These are phyloP conservation scores for Patella ulyssiponensis DNA, from an alignment of 2,888 invertebrate genomes.

Conservation along the genomic window DNA sequence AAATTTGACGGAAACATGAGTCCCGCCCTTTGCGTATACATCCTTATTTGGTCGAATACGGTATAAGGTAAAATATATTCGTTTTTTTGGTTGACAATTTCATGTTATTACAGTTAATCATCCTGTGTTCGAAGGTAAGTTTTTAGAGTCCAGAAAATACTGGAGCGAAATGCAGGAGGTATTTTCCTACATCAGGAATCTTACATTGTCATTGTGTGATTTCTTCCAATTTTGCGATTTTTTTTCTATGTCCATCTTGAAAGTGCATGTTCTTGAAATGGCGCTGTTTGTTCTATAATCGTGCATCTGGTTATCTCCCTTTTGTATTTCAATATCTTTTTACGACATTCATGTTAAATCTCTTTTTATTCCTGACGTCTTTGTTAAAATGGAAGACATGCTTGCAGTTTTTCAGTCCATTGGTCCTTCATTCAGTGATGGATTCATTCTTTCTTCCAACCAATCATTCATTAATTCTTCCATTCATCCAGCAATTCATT, in stretches of 20 bases:
- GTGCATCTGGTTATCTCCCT: not conserved
- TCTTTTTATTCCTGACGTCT: not conserved
- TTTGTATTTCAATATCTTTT: slow-evolving; percentile 14
- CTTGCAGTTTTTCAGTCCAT: too few relatives aligned
- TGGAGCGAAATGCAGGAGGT: slow-evolving; percentile 19
- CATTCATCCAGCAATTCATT: too few relatives aligned
- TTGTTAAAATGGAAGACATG: too few relatives aligned
- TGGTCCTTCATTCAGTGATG: too few relatives aligned
- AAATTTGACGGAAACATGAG: too few relatives aligned
- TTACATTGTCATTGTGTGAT: slow-evolving; percentile 17
- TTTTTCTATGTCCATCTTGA: slow-evolving; percentile 17
- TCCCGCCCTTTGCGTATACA: not conserved
- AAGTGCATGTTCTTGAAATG: slow-evolving; percentile 22
- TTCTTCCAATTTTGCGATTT: slow-evolving; percentile 18
- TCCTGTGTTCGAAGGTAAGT: slow-evolving; percentile 46
- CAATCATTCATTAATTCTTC: too few relatives aligned
- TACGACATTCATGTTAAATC: slow-evolving; percentile 12
- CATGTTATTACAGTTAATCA: slow-evolving; percentile 25
- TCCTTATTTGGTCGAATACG: not conserved
- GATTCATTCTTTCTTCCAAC: too few relatives aligned
- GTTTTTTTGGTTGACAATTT: slow-evolving; percentile 28
- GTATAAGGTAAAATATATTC: not conserved
- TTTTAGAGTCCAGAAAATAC: slow-evolving; percentile 2
- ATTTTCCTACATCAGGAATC: slow-evolving; percentile 17
- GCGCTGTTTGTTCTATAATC: slow-evolving; percentile 6